These are phyloP conservation scores for Drosophila fuyamai DNA, from an alignment of 1,140 invertebrate species.

Conservation along the genomic window DNA sequence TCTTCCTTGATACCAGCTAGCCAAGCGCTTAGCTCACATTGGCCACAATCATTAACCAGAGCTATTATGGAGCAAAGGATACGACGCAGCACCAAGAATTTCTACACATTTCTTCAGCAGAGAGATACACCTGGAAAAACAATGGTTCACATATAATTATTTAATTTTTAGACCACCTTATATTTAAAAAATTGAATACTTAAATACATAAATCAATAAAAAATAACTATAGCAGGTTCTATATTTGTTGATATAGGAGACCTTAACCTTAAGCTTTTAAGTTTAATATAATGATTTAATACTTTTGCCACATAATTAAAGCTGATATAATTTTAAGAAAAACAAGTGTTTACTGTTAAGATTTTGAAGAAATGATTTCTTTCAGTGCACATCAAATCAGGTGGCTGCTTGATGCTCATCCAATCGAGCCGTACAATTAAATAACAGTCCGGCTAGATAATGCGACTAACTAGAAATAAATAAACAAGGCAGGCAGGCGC, in stretches of 20 bases:
- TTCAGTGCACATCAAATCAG: slow-evolving; percentile 26
- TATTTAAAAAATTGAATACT: too few species aligned
- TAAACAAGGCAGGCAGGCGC: slow-evolving; percentile 63
- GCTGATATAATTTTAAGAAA: neutral
- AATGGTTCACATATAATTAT: too few species aligned
- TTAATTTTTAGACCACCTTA: too few species aligned
- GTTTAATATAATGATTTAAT: too few species aligned
- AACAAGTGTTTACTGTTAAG: too few species aligned
- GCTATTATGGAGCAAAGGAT: slow-evolving; percentile 70
- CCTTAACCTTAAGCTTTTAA: too few species aligned
- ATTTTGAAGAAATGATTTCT: too few species aligned
- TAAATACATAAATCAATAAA: too few species aligned
- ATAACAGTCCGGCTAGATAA: slow-evolving; percentile 67
- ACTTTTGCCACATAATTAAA: too few species aligned
- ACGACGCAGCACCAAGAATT: slow-evolving; percentile 37
- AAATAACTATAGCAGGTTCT: too few species aligned
- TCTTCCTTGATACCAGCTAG: slow-evolving; percentile 65
- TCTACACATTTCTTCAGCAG: slow-evolving; percentile 3
- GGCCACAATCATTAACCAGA: slow-evolving; percentile 66
- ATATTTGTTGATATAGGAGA: too few species aligned
- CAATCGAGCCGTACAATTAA: slow-evolving; percentile 70
- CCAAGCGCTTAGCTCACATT: slow-evolving; percentile 72
- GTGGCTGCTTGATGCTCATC: slow-evolving; percentile 45
- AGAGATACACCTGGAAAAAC: neutral
- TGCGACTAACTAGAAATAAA: slow-evolving; percentile 80